These are phyloP conservation scores for Volucella zonaria DNA, from an alignment of 2,888 invertebrate species.

Conservation along the genomic window DNA sequence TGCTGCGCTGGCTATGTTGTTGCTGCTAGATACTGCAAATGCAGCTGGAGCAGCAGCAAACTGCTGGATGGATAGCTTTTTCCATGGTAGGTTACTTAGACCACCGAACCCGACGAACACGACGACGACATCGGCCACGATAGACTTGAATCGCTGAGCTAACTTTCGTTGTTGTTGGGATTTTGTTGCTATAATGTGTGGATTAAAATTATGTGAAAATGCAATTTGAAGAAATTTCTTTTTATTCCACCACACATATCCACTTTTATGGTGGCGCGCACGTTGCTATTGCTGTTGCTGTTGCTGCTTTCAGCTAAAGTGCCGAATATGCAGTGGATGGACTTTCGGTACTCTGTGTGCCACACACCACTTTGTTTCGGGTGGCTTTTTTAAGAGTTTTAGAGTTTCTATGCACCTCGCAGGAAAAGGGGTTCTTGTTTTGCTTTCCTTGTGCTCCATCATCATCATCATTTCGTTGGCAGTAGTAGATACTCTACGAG, in stretches of 20 bases:
- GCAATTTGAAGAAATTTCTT: constrained; percentile 73
- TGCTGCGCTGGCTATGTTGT: constrained; percentile 1
- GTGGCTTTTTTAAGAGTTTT: constrained; percentile 12
- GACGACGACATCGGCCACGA: neutral
- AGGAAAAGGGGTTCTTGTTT: constrained; percentile 16
- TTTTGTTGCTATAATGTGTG: constrained; percentile 69
- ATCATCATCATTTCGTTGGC: constrained; percentile 48
- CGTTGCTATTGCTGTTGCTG: constrained; percentile 3
- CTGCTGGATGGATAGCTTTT: constrained; percentile 61
- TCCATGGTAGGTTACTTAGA: constrained; percentile 60
- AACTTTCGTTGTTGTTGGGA: constrained; percentile 41
- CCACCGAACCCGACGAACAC: constrained; percentile 4
- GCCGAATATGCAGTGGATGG: constrained; percentile 41
- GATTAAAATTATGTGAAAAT: constrained; percentile 77
- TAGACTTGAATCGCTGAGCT: neutral
- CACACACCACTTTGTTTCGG: constrained; percentile 21
- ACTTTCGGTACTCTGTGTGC: constrained; percentile 24
- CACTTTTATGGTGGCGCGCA: constrained; percentile 30
- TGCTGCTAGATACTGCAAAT: too few species aligned
- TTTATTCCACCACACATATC: constrained; percentile 64
- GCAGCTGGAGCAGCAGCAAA: constrained; percentile 4
- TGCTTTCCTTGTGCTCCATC: constrained; percentile 38
- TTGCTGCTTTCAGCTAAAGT: constrained; percentile 29
- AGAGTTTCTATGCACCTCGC: constrained; percentile 32
- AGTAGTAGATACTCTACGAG: constrained; percentile 7